Evolutionary conservation across 1,140 invertebrate species (phyloP).

Genomic region (Scaptomyza graminum): DNA sequence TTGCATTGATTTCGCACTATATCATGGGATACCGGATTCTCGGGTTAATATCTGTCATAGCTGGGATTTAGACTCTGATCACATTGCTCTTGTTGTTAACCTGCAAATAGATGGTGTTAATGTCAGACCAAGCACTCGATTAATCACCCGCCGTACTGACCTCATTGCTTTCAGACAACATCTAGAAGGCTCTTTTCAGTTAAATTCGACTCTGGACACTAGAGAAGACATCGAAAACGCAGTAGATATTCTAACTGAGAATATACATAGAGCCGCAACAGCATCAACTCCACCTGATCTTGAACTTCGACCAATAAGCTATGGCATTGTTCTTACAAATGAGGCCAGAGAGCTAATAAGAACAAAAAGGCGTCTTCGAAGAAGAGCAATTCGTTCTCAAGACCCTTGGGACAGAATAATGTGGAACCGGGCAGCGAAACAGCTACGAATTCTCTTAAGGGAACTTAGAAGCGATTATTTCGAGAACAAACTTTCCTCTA

Average conservation of each 20-base stretch:
- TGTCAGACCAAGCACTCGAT: not conserved
- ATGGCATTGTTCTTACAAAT: not conserved
- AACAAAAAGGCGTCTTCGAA: slow-evolving; percentile 11
- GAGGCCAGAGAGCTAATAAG: not conserved
- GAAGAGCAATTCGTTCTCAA: slow-evolving; percentile 23
- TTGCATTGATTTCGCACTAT: no score
- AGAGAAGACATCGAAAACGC: slow-evolving; percentile 16
- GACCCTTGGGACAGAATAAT: no score
- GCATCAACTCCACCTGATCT: slow-evolving; percentile 5
- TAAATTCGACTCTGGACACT: slow-evolving; percentile 14
- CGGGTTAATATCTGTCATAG: no score
- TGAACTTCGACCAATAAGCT: not conserved
- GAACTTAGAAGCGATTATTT: no score
- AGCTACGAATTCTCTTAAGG: no score
- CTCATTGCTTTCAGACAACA: slow-evolving; percentile 8
- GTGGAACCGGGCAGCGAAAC: no score
- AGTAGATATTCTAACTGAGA: slow-evolving; percentile 9
- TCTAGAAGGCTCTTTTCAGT: not conserved
- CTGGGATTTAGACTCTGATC: not conserved
- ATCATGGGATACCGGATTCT: no score
- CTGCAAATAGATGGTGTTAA: not conserved
- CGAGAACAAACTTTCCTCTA: slow-evolving; percentile 24
- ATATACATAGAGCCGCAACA: slow-evolving; percentile 27
- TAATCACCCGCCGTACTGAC: not conserved
- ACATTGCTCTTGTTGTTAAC: not conserved